Base-by-base conservation (phyloP, 2,797 vertebrate genomes). In the Hydrolagus colliei region DNA sequence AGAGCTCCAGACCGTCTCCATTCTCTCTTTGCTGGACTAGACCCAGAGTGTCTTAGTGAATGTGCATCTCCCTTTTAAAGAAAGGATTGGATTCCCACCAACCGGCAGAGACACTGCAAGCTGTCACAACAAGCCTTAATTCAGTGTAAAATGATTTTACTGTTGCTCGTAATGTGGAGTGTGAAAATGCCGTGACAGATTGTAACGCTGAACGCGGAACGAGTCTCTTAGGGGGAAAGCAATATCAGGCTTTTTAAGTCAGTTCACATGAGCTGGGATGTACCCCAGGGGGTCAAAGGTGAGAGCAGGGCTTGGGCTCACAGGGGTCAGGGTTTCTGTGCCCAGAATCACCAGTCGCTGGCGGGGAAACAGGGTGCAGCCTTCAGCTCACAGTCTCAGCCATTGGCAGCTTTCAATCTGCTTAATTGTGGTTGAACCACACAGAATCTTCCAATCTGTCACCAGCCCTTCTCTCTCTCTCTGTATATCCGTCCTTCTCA, bases 391-490 rank as follows among this genome's bases (percentile, higher is more conserved):
- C 87, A 89, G 90, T 90, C 90, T 87, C 87, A 86, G 9, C 52
- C 87, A 89, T 90, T 90, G 90, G 89, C 89, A 87, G 86, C 78
- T 86, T 63, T 86, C 41, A 88, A 72, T 87, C 86, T 87, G 62
- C 88, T 89, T 88, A 89, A 89, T 6, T 87, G 87, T 88, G 87
- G 61, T 88, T 73, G 77, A 9, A 86, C 63, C 59, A 85, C 86
- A 41, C 96, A 97, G 95, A 91, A 88, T 88, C 89, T 89, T 90
- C 89, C 87, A 90, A 91, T 97, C 96, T 96, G 94, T 97, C 96
- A 96, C 95, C 96, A 3, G 91, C 86, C 73, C 6, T 86, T 92
- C 92, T 92, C 90, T 92, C 92, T 95, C 90, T 52, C 41, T 52
- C 41, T 52, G 41, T 52, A 52, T 52, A 52, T 52, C 41, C 41